phyloP scores from a whole-genome alignment of 2,797 vertebrate genomes.

The Sorex maritimensis region DNA sequence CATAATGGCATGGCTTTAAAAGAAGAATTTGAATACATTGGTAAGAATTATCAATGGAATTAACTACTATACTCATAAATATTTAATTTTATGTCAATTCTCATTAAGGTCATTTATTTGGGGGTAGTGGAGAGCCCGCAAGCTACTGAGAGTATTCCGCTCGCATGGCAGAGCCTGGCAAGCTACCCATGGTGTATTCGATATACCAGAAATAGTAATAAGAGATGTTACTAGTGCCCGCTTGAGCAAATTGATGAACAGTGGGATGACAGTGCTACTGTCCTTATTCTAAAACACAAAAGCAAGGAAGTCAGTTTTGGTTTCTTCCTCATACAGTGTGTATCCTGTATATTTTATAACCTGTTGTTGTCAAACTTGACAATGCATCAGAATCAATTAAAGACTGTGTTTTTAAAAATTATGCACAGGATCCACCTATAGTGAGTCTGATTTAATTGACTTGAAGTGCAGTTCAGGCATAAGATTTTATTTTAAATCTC shows the following conservation, averaged over 20 bases:
- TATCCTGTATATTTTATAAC: neutral
- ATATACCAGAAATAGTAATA: no score
- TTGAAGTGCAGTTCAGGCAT: neutral
- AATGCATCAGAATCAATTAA: conserved; percentile 11
- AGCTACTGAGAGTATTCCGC: no score
- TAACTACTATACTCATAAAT: conserved; percentile 72
- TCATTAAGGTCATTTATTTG: conserved; percentile 68
- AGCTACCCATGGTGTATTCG: no score
- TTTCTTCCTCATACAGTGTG: conserved; percentile 44
- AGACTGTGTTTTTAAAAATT: conserved; percentile 42
- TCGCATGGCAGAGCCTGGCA: no score
- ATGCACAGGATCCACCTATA: neutral
- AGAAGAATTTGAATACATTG: conserved; percentile 99
- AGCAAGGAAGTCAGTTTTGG: conserved; percentile 36
- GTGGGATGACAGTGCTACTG: neutral
- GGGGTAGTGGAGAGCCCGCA: neutral
- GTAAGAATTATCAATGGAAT: conserved; percentile 92
- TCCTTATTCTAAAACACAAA: conserved; percentile 70
- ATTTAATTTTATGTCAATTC: conserved; percentile 52
- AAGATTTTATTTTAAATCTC: conserved; percentile 59
- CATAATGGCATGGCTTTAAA: conserved; percentile 99
- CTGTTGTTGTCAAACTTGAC: conserved; percentile 56
- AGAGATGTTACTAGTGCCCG: no score
- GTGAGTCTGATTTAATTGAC: conserved; percentile 60
- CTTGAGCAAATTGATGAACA: no score